phyloP scores from a whole-genome alignment of 2,888 invertebrate genomes.

The Cataglyphis albicans region DNA sequence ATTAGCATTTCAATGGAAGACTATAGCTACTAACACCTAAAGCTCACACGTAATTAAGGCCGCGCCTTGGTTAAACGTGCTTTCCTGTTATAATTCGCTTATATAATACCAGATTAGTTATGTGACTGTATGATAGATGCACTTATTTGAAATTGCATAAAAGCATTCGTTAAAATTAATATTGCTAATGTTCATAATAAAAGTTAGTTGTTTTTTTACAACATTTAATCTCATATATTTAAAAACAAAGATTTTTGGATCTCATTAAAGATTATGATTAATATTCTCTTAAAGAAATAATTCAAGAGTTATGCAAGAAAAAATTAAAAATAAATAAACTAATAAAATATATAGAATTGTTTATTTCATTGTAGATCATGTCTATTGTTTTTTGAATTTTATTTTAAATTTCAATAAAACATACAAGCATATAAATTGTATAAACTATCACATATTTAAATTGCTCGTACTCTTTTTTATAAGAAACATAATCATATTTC shows the following conservation, averaged over 20 bases:
- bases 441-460: not conserved
- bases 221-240: not conserved
- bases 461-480: not conserved
- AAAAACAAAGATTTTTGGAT: not conserved
- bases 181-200: not conserved
- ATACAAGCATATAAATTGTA: not conserved
- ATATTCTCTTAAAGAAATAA: not conserved
- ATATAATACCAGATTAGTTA: slow-evolving; percentile 27
- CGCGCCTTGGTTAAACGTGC: slow-evolving; percentile 6
- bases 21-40: not conserved
- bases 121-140: slow-evolving; percentile 18
- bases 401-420: not conserved
- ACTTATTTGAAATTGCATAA: slow-evolving; percentile 24
- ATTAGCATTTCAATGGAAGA: slow-evolving; percentile 17
- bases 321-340: slow-evolving; percentile 2
- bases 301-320: not conserved
- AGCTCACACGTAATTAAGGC: slow-evolving; percentile 27
- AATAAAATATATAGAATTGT: not conserved
- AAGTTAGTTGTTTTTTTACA: not conserved
- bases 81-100: slow-evolving; percentile 41
- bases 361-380: not conserved
- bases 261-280: not conserved
- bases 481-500: not conserved
- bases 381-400: not conserved
- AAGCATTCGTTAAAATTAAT: slow-evolving; percentile 13